Percentiles rank a stretch among this genome's conserved stretches.
These are phyloP conservation scores for Columba janthina DNA, from an alignment of 2,113 vertebrate species.

Conservation along the genomic window DNA sequence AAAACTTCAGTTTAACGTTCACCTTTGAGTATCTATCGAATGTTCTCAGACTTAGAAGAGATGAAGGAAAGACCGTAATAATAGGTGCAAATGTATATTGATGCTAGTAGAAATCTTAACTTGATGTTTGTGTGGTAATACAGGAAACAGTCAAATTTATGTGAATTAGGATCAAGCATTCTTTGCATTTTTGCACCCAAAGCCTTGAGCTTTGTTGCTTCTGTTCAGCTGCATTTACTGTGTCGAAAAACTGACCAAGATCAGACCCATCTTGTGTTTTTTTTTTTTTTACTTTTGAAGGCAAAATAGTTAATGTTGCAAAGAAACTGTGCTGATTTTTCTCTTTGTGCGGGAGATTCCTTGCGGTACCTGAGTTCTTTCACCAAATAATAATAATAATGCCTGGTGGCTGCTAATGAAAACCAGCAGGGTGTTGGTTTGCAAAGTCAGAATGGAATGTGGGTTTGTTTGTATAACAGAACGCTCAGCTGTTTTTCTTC, in stretches of 20 bases:
- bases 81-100: not conserved
- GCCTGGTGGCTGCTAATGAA: constrained; percentile 34
- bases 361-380: not conserved
- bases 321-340: not conserved
- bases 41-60: not conserved
- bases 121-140: not conserved
- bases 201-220: not conserved
- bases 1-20: not conserved
- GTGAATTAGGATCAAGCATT: not conserved
- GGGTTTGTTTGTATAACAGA: constrained; percentile 39
- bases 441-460: constrained; percentile 33
- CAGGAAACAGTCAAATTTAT: not conserved
- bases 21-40: not conserved
- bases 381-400: constrained; percentile 9
- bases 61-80: not conserved
- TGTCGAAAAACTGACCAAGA: not conserved
- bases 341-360: not conserved
- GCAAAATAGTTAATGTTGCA: not conserved
- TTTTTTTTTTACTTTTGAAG: not conserved
- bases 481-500: constrained; percentile 48
- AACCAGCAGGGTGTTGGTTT: constrained; percentile 41
- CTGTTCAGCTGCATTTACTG: not conserved
- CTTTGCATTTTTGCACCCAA: not conserved
- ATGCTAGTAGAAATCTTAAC: not conserved
- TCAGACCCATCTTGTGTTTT: not conserved